Percentiles rank a stretch among this genome's conserved stretches.
phyloP scores from a whole-genome alignment of 1,140 invertebrate genomes.

The Cryptotermes secundus region DNA sequence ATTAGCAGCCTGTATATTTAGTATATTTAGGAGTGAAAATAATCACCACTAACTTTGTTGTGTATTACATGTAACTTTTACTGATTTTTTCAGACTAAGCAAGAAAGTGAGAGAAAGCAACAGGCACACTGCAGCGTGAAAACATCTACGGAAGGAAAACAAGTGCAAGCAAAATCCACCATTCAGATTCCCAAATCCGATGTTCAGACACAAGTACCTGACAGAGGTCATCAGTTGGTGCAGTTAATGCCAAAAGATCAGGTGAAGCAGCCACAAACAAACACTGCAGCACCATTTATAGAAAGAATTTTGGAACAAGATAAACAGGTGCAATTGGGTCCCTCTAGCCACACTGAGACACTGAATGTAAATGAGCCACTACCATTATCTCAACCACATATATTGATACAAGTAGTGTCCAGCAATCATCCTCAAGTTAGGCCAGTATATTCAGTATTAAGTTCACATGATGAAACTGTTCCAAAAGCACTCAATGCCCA shows the following conservation, averaged over 20 bases:
- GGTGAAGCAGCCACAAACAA: no score
- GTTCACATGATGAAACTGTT: no score
- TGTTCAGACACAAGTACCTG: neutral
- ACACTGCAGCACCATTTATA: no score
- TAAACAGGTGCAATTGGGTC: no score
- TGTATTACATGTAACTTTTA: neutral
- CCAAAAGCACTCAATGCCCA: no score
- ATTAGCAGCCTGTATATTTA: no score
- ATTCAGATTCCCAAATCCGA: neutral
- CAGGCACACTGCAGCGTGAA: neutral
- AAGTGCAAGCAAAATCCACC: neutral
- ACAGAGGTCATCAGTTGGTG: neutral
- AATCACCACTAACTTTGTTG: neutral
- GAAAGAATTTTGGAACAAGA: no score
- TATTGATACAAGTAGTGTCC: neutral
- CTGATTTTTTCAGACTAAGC: neutral
- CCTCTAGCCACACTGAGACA: no score
- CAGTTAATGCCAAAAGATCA: no score
- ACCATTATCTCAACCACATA: neutral
- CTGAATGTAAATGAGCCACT: neutral
- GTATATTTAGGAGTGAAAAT: neutral
- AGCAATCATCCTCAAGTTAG: neutral
- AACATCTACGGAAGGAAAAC: neutral
- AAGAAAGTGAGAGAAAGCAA: neutral
- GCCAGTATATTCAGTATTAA: no score